These are phyloP conservation scores for Rhynchotus rufescens DNA, from an alignment of 2,797 vertebrate genomes.

Conservation along the genomic window DNA sequence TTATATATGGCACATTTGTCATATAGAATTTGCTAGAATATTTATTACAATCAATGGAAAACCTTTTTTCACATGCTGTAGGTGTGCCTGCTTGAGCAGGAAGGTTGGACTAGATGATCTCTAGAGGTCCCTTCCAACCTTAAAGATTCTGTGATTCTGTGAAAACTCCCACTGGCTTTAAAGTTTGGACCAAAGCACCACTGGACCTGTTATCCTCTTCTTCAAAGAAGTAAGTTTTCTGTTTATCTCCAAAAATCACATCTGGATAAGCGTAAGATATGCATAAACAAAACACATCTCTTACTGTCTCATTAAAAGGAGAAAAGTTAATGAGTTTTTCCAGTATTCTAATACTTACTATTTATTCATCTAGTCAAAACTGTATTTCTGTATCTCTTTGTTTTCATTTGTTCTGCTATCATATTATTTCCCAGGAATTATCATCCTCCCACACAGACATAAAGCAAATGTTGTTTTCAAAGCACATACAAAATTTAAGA, in stretches of 20 bases:
- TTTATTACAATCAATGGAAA: not conserved
- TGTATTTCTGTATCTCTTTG: not conserved
- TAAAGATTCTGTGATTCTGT: too few species aligned
- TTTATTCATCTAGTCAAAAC: not conserved
- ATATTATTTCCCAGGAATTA: not conserved
- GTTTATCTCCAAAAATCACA: not conserved
- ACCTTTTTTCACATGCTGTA: too few species aligned
- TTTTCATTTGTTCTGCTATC: not conserved
- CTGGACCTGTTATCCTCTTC: too few species aligned
- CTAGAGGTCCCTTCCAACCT: too few species aligned
- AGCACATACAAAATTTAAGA: not conserved
- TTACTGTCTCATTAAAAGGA: not conserved
- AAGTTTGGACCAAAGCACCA: not conserved
- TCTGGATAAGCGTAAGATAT: not conserved
- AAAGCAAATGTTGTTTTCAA: not conserved
- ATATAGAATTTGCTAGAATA: too few species aligned
- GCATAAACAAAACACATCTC: not conserved
- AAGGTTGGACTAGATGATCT: too few species aligned
- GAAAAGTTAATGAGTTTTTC: not conserved
- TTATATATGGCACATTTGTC: not conserved
- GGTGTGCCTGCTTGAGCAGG: too few species aligned
- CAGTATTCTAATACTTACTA: not conserved
- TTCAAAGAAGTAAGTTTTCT: not conserved
- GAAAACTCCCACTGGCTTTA: not conserved
- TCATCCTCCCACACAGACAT: not conserved